phyloP scores from a whole-genome alignment of 2,888 invertebrate genomes.

The Torymus auratus region DNA sequence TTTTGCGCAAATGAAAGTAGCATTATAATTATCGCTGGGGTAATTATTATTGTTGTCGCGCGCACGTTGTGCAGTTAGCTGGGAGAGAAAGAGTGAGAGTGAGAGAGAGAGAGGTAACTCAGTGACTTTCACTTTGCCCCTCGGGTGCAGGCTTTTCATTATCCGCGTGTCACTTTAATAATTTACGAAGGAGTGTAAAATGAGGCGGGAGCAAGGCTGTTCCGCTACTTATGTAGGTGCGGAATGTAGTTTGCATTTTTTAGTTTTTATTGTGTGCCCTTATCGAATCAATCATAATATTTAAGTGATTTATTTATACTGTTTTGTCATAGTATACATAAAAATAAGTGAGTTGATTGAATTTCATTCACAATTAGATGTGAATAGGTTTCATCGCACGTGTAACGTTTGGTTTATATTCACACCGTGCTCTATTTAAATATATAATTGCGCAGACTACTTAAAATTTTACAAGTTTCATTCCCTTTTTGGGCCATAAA shows the following conservation, averaged over 20 bases:
- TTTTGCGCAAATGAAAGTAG: slow-evolving; percentile 8
- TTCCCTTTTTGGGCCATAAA: too few species aligned
- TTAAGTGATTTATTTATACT: too few species aligned
- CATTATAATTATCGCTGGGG: slow-evolving; percentile 34
- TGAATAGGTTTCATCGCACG: too few species aligned
- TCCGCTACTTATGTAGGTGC: neutral
- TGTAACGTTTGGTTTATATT: too few species aligned
- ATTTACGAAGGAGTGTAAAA: slow-evolving; percentile 20
- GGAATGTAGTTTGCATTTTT: neutral
- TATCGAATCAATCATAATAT: too few species aligned
- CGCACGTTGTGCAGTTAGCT: neutral
- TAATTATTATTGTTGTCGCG: slow-evolving; percentile 36
- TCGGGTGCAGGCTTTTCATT: slow-evolving; percentile 15
- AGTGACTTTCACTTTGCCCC: slow-evolving; percentile 18
- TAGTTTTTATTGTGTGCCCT: too few species aligned
- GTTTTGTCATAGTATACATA: too few species aligned
- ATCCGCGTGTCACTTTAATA: slow-evolving; percentile 32
- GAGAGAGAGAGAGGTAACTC: neutral
- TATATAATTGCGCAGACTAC: too few species aligned
- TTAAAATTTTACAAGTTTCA: too few species aligned
- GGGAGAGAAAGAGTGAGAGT: neutral
- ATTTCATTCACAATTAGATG: too few species aligned
- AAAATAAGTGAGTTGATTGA: too few species aligned
- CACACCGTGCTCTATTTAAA: too few species aligned
- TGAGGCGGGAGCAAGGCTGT: neutral